Evolutionary conservation across 1,140 invertebrate genomes (phyloP).

Genomic region (Homalodisca vitripennis): DNA sequence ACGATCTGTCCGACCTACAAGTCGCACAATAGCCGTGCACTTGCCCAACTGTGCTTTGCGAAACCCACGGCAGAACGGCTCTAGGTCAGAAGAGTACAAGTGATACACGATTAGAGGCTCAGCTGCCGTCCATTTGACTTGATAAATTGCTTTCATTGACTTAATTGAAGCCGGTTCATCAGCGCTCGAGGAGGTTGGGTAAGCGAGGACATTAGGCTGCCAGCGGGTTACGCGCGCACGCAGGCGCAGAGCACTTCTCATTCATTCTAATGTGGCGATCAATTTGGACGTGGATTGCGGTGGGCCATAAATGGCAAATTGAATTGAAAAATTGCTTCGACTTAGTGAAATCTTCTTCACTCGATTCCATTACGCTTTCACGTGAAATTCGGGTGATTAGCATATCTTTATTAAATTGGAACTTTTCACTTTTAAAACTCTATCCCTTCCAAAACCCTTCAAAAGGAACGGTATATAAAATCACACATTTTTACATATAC

Average conservation of each 20-base stretch:
- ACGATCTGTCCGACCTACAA: not conserved
- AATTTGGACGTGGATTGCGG: not conserved
- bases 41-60: not conserved
- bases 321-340: too few relatives aligned
- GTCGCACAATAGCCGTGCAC: not conserved
- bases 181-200: not conserved
- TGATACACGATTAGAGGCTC: not conserved
- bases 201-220: constrained; percentile 8
- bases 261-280: not conserved
- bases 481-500: too few relatives aligned
- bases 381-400: too few relatives aligned
- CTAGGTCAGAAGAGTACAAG: not conserved
- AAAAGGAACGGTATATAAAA: too few relatives aligned
- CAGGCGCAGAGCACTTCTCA: too few relatives aligned
- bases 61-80: not conserved
- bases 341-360: too few relatives aligned
- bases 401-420: too few relatives aligned
- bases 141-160: constrained; percentile 20
- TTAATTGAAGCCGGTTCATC: constrained; percentile 20
- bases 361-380: too few relatives aligned
- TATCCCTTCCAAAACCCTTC: too few relatives aligned
- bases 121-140: not conserved
- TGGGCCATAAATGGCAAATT: too few relatives aligned
- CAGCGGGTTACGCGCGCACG: constrained; percentile 9
- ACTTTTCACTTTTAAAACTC: too few relatives aligned